Evolutionary conservation across 2,888 invertebrate genomes (phyloP).

Genomic region (Archips crataeganus): DNA sequence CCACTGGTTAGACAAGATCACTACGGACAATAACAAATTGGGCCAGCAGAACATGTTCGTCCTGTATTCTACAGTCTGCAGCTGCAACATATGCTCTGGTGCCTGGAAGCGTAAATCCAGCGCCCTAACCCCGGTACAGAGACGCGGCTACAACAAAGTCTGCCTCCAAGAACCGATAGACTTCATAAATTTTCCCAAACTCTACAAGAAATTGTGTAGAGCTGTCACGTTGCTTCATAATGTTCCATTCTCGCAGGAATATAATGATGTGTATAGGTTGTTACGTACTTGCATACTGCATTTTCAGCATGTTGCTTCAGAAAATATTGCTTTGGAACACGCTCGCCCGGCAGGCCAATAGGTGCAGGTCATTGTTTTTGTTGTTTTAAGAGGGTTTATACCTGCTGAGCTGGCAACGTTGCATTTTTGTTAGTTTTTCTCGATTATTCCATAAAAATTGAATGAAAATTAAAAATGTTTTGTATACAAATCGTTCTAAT

Average conservation of each 20-base stretch:
- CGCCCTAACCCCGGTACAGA: constrained; percentile 30
- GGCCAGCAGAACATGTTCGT: constrained; percentile 33
- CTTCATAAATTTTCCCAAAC: background rate
- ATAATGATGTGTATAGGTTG: constrained; percentile 39
- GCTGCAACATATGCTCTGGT: constrained; percentile 40
- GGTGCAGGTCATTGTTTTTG: background rate
- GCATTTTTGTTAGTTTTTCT: no score
- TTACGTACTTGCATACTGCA: constrained; percentile 39
- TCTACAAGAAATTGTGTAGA: constrained; percentile 38
- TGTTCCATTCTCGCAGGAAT: constrained; percentile 46
- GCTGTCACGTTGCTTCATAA: constrained; percentile 37
- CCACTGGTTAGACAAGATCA: constrained; percentile 33
- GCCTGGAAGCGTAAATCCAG: background rate
- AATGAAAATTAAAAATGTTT: no score
- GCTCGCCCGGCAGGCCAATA: background rate
- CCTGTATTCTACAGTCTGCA: constrained; percentile 30
- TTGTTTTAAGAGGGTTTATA: no score
- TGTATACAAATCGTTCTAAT: no score
- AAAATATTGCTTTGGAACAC: constrained; percentile 30
- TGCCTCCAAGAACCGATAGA: constrained; percentile 8
- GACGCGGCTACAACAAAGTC: constrained; percentile 25
- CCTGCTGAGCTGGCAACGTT: no score
- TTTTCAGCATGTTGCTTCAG: constrained; percentile 29
- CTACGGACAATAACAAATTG: background rate
- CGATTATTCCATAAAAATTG: no score